A percentile compares a stretch with the other conserved stretches of the same genome.
Conservation (phyloP, 2,888 invertebrate genomes). For the Unio delphinus region DNA sequence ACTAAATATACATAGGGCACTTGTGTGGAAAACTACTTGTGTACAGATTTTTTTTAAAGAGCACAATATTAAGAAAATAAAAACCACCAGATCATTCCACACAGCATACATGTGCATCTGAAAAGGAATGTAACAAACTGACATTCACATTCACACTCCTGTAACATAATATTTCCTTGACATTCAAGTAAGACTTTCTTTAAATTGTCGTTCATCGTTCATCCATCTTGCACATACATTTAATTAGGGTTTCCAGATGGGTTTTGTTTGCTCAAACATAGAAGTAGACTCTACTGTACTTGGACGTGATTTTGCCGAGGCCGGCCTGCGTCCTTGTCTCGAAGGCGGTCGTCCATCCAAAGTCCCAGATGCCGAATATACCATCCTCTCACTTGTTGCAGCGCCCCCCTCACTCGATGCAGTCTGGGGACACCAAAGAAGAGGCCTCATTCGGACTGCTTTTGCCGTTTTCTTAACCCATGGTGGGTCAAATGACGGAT, state of each 20-base stretch:
- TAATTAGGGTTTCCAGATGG: constrained; percentile 27
- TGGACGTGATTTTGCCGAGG: constrained; percentile 37
- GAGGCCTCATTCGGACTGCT: constrained; percentile 17
- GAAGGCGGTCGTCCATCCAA: constrained; percentile 48
- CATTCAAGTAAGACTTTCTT: too few species aligned
- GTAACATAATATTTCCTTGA: too few species aligned
- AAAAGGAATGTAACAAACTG: too few species aligned
- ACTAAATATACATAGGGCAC: too few species aligned
- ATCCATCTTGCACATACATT: background rate
- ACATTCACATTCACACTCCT: too few species aligned
- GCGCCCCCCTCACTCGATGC: constrained; percentile 26
- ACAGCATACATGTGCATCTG: too few species aligned
- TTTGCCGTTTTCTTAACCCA: constrained; percentile 55
- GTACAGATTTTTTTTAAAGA: too few species aligned
- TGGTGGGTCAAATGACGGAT: constrained; percentile 62
- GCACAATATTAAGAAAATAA: too few species aligned
- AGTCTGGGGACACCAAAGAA: constrained; percentile 34
- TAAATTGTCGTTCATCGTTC: too few species aligned
- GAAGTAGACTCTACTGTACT: constrained; percentile 32
- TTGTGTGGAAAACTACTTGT: too few species aligned
- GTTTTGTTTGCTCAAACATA: constrained; percentile 15
- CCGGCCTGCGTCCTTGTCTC: constrained; percentile 42
- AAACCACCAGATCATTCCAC: too few species aligned
- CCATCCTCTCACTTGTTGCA: constrained; percentile 12
- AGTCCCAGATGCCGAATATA: constrained; percentile 26